A percentile compares a stretch with the other conserved stretches of the same genome.
Evolutionary conservation across 2,797 vertebrate genomes (phyloP).

Genomic region (Garrulus glandarius): DNA sequence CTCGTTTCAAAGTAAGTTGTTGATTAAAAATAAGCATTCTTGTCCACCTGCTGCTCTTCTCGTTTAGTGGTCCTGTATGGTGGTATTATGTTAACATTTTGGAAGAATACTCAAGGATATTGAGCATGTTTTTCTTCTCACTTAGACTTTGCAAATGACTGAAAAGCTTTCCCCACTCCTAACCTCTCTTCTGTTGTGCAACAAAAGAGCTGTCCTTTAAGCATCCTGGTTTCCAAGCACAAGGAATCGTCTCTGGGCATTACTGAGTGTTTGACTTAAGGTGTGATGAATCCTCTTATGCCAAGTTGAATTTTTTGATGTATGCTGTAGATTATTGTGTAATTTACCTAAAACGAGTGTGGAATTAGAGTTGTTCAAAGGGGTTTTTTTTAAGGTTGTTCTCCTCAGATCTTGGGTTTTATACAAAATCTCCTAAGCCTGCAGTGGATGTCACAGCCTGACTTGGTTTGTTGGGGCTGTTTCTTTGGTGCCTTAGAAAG

Average conservation of each 20-base stretch:
- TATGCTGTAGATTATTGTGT: neutral
- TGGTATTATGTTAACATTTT: slow-evolving; percentile 9
- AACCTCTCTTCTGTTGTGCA: slow-evolving; percentile 56
- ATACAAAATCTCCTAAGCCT: neutral
- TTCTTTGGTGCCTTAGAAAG: neutral
- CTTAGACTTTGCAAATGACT: slow-evolving; percentile 67
- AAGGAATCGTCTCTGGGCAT: slow-evolving; percentile 41
- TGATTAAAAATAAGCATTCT: slow-evolving; percentile 6
- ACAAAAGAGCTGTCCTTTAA: slow-evolving; percentile 57
- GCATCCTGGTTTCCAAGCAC: slow-evolving; percentile 43
- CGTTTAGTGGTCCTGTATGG: neutral
- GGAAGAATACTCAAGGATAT: slow-evolving; percentile 33
- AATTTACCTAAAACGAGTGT: neutral
- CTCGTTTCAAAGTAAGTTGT: neutral
- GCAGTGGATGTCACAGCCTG: neutral
- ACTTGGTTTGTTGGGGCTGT: neutral
- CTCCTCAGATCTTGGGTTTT: neutral
- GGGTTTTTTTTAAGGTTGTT: neutral
- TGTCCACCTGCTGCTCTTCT: slow-evolving; percentile 1
- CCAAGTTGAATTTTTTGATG: slow-evolving; percentile 11
- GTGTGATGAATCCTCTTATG: slow-evolving; percentile 63
- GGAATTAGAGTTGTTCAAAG: neutral
- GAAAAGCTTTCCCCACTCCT: slow-evolving; percentile 66
- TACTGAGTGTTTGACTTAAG: slow-evolving; percentile 51
- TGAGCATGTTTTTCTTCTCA: slow-evolving; percentile 64